Evolutionary conservation across 92 coral and sea anemone genomes (phyloP).

Genomic region (Phenganax stokvisi): DNA sequence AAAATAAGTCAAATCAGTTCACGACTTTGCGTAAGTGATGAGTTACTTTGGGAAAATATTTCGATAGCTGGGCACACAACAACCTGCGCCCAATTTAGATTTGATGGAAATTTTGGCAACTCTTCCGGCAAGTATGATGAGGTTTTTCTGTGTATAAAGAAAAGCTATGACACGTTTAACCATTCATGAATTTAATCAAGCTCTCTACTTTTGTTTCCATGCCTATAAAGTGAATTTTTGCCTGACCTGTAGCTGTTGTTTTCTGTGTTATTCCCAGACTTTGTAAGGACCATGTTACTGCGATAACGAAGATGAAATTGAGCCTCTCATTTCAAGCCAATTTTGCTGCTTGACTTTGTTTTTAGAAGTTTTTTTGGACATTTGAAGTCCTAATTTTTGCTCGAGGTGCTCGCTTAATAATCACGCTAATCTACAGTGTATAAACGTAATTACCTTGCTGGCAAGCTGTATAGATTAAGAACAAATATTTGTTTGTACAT

Average conservation of each 20-base stretch:
- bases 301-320: no score
- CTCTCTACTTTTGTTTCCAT: no score
- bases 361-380: neutral
- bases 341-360: neutral
- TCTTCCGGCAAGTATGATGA: constrained; percentile 6
- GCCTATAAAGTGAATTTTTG: no score
- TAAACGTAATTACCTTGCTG: constrained; percentile 18
- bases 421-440: neutral
- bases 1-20: neutral
- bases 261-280: no score
- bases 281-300: no score
- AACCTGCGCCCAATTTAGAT: constrained; percentile 11
- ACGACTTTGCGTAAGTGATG: neutral
- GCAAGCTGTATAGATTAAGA: constrained; percentile 8
- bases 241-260: no score
- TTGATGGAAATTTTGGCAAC: constrained; percentile 32
- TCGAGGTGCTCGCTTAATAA: neutral
- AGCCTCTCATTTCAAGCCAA: no score
- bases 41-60: constrained; percentile 9
- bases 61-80: constrained; percentile 28
- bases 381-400: neutral
- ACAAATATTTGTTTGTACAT: constrained; percentile 21
- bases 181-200: no score
- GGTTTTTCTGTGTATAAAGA: neutral
- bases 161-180: neutral